These are phyloP conservation scores for Sturnira hondurensis DNA, from an alignment of 2,113 vertebrate species.

Conservation along the genomic window DNA sequence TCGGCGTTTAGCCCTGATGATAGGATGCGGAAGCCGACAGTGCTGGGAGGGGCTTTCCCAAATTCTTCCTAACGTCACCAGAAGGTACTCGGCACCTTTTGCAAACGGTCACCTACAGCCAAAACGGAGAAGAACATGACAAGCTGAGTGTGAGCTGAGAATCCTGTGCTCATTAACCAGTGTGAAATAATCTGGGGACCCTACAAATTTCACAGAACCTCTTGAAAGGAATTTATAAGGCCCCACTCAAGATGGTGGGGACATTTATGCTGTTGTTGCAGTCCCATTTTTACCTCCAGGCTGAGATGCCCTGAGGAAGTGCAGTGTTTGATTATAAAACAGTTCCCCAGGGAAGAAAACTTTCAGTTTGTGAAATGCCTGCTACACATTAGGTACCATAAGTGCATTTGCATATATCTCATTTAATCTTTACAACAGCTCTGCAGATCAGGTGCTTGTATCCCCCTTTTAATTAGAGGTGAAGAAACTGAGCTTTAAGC, in stretches of 20 bases:
- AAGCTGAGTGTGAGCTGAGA: background rate
- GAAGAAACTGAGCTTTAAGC: background rate
- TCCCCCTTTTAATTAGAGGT: background rate
- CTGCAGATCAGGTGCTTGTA: background rate
- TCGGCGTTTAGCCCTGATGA: background rate
- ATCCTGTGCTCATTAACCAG: no score
- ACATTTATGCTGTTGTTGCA: background rate
- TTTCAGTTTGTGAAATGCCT: background rate
- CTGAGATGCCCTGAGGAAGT: background rate
- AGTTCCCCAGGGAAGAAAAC: background rate
- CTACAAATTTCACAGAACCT: background rate
- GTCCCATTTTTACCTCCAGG: background rate
- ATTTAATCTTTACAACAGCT: background rate
- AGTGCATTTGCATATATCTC: background rate
- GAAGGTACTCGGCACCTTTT: background rate
- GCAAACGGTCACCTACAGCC: background rate
- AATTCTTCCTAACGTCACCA: background rate
- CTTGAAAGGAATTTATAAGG: background rate
- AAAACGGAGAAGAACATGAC: background rate
- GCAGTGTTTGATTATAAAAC: background rate
- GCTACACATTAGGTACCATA: background rate
- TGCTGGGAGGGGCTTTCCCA: background rate
- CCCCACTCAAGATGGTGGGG: background rate
- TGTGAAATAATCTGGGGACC: background rate
- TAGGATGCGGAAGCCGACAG: background rate